Percentiles rank a stretch among this genome's conserved stretches.
Conservation (phyloP, 2,113 vertebrate species). For the Phalacrocorax brasilianus region DNA sequence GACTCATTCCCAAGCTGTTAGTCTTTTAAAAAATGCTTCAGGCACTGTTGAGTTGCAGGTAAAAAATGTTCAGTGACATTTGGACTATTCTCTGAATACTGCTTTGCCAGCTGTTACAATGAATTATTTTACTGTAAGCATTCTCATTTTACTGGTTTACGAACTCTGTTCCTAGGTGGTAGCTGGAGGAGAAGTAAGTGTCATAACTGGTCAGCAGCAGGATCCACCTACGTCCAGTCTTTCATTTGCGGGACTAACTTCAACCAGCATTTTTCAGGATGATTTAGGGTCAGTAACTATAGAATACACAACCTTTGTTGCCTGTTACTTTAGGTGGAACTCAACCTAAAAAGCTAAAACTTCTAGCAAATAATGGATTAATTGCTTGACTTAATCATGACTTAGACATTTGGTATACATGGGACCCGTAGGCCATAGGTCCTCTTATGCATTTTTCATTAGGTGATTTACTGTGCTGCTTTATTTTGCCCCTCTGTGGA, state of each 20-base stretch:
- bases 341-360: background rate
- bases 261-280: slow-evolving; percentile 91
- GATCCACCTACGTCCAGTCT: slow-evolving; percentile 71
- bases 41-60: slow-evolving; percentile 92
- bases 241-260: slow-evolving; percentile 74
- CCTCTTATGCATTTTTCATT: background rate
- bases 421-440: background rate
- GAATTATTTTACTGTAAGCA: background rate
- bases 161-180: slow-evolving; percentile 76
- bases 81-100: background rate
- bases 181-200: slow-evolving; percentile 89
- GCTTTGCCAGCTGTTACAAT: background rate
- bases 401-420: background rate
- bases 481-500: background rate
- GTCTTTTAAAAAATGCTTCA: slow-evolving; percentile 87
- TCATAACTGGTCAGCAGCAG: slow-evolving; percentile 83
- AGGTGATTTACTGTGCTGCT: background rate
- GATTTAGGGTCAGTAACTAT: slow-evolving; percentile 84
- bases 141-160: background rate
- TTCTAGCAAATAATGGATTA: background rate
- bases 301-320: background rate
- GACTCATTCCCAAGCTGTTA: slow-evolving; percentile 92
- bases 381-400: background rate
- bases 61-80: slow-evolving; percentile 37
- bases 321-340: background rate